Evolutionary conservation across 1,140 invertebrate species (phyloP).

Genomic region (Hylaeus anthracinus): DNA sequence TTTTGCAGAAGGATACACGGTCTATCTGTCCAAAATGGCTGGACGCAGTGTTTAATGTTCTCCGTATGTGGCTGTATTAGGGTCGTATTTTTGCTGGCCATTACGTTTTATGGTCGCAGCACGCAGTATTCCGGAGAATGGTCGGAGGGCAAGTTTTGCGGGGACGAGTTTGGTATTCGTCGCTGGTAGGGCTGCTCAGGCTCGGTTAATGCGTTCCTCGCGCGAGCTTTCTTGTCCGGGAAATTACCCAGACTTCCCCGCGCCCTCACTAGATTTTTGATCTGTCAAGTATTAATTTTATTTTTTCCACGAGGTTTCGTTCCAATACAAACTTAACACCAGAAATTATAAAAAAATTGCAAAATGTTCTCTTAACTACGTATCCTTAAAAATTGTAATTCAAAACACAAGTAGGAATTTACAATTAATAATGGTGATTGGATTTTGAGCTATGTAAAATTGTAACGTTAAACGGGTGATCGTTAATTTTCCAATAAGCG

Average conservation of each 20-base stretch:
- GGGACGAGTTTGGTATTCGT: background rate
- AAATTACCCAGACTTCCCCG: slow-evolving; percentile 15
- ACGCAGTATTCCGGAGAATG: slow-evolving; percentile 5
- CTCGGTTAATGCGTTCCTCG: slow-evolving; percentile 38
- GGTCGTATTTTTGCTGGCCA: slow-evolving; percentile 48
- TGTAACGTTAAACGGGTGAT: background rate
- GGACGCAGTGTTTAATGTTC: slow-evolving; percentile 34
- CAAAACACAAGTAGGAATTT: too few species aligned
- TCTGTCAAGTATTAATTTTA: too few species aligned
- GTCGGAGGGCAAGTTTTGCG: background rate
- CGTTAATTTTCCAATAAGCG: slow-evolving; percentile 26
- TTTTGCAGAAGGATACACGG: slow-evolving; percentile 5
- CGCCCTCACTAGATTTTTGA: background rate
- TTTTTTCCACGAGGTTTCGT: background rate
- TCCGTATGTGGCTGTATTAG: slow-evolving; percentile 39
- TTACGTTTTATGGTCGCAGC: slow-evolving; percentile 53
- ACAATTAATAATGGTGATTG: too few species aligned
- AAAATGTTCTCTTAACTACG: too few species aligned
- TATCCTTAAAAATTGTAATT: too few species aligned
- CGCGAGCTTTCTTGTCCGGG: slow-evolving; percentile 39
- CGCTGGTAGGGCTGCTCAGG: slow-evolving; percentile 6
- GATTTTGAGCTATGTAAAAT: too few species aligned
- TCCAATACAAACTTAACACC: too few species aligned
- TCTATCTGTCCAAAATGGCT: slow-evolving; percentile 13
- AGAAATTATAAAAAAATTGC: too few species aligned